Evolutionary conservation across 2,113 vertebrate genomes (phyloP).

Genomic region (Pygoscelis antarcticus): DNA sequence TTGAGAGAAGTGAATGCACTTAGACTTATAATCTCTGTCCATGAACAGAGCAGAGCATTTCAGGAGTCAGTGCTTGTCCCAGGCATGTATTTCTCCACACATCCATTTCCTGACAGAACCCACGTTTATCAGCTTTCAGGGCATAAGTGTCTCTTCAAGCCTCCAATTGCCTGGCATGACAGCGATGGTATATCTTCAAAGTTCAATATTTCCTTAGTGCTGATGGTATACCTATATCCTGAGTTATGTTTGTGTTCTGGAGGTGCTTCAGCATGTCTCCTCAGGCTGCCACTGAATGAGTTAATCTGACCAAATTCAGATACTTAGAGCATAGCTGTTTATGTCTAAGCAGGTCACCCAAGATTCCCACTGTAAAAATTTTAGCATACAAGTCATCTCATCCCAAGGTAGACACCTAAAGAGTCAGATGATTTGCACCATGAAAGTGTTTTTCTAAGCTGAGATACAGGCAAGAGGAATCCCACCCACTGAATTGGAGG

Average conservation of each 20-base stretch:
- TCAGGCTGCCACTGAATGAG: neutral
- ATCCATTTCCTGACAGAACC: neutral
- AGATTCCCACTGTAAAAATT: neutral
- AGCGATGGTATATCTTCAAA: neutral
- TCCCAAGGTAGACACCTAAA: neutral
- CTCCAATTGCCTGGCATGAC: neutral
- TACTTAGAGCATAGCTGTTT: neutral
- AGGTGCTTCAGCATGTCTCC: neutral
- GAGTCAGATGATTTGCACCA: neutral
- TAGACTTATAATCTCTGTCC: neutral
- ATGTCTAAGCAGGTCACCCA: neutral
- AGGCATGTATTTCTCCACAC: neutral
- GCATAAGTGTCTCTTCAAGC: neutral
- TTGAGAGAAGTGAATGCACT: neutral
- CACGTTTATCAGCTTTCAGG: neutral
- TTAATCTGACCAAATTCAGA: neutral
- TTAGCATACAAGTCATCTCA: neutral
- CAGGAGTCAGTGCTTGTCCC: neutral
- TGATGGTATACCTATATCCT: neutral
- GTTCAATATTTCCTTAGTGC: neutral
- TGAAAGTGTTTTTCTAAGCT: neutral
- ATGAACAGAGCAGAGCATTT: neutral
- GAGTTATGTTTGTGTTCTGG: neutral
- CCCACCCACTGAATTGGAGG: neutral
- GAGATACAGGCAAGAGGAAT: neutral